Evolutionary conservation across 2,797 vertebrate genomes (phyloP).

Genomic region (Ctenopoma multispine): DNA sequence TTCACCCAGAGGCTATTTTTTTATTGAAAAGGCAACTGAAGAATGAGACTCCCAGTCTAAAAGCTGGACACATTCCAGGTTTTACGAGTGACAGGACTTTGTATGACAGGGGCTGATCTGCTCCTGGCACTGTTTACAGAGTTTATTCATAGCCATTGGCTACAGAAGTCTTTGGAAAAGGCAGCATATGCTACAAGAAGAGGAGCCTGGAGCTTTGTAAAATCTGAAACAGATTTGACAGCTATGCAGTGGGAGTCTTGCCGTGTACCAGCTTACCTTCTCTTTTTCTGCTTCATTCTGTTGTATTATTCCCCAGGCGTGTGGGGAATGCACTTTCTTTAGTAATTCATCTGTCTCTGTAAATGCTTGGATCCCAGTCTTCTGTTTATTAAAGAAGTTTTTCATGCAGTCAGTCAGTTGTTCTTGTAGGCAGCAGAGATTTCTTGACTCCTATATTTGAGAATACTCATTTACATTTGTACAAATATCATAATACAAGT

Average conservation of each 20-base stretch:
- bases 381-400: constrained; percentile 77
- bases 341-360: constrained; percentile 76
- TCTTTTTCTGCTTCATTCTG: constrained; percentile 83
- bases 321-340: constrained; percentile 78
- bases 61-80: constrained; percentile 84
- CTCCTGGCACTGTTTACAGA: constrained; percentile 79
- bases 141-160: constrained; percentile 73
- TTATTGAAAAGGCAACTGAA: constrained; percentile 79
- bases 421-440: constrained; percentile 77
- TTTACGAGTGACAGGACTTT: constrained; percentile 84
- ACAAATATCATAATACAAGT: constrained; percentile 83
- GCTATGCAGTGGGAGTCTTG: constrained; percentile 88
- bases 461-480: constrained; percentile 83
- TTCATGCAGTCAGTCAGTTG: constrained; percentile 79
- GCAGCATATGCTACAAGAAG: constrained; percentile 71
- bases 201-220: constrained; percentile 82
- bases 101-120: constrained; percentile 73
- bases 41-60: constrained; percentile 79
- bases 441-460: constrained; percentile 75
- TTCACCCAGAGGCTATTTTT: constrained; percentile 87
- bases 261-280: constrained; percentile 86
- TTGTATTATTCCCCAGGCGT: constrained; percentile 77
- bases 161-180: constrained; percentile 70
- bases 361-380: constrained; percentile 76
- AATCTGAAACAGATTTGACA: constrained; percentile 83